Base-by-base conservation (phyloP, 1,140 invertebrate genomes). In the Adoxophyes honmai region DNA sequence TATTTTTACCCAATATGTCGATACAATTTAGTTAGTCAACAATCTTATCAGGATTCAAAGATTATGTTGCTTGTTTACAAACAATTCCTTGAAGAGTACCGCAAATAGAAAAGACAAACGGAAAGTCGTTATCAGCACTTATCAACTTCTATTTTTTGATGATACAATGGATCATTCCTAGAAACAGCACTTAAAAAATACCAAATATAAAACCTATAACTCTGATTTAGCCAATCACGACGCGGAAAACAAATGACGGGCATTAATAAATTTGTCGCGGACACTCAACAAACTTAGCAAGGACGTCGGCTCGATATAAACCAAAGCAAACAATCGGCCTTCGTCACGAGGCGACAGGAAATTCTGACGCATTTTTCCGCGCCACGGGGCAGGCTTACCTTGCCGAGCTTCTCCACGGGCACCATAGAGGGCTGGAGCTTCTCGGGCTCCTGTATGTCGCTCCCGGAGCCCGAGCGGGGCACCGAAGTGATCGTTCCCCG, bases 331-430 rank as follows among this genome's bases (percentile, higher is more conserved):
- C 48, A 52, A 44, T 36, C 15, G 48, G 54, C 14, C 38, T 39
- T 16, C 10, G 39, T 44, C 39, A 44, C 39, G 39, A 15, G 39
- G 39, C 18, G 62, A 64, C 69, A 68, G 42, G 64, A 58, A 55
- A 60, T 9, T 11, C 28, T 18, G 14, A 59, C 38, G 63, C 37
- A 54, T 56, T 64, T 55, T 70, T 55, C 37, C 51, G 61, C 55
- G 36, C 52, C 59, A 35, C 9, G 34, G 48, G 60, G 59, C 18
- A 38, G 55, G 54, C 68, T 86, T 85, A 93, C 93, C 90, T 94
- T 94, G 13, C 92, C 90, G 52, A 95, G 84, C 75, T 92, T 93
- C 70, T 94, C 93, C 33, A 94, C 89, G 0, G 94, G 93, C 58
- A 94, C 88, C 64, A 94, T 90, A 37, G 92, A 93, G 36, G 88